phyloP scores from a whole-genome alignment of 2,113 vertebrate species.

The Crypturellus undulatus region DNA sequence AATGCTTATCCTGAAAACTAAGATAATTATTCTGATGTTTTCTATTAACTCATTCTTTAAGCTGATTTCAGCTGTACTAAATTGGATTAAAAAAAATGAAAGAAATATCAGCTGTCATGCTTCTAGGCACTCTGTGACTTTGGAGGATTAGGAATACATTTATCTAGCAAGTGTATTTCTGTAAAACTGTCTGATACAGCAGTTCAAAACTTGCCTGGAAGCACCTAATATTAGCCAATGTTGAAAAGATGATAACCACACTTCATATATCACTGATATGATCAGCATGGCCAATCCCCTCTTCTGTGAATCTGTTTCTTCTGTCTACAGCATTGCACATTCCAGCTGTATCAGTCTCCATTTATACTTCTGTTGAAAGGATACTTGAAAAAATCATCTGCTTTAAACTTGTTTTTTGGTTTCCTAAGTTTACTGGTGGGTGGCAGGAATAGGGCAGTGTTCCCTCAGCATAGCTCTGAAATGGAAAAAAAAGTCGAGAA shows the following conservation, averaged over 20 bases:
- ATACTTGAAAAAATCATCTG: background rate
- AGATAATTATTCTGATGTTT: slow-evolving; percentile 14
- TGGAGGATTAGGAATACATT: background rate
- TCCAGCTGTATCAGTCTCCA: background rate
- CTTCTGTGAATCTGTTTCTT: background rate
- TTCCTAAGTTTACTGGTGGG: background rate
- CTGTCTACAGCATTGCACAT: background rate
- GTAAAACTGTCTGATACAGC: background rate
- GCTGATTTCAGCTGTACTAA: background rate
- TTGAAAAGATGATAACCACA: background rate
- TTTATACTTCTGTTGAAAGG: background rate
- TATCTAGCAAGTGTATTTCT: background rate
- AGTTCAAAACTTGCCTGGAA: background rate
- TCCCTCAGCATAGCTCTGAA: background rate
- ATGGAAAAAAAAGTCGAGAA: background rate
- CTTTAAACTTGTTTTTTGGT: background rate
- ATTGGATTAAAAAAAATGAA: background rate
- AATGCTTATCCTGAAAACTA: background rate
- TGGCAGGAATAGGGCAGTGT: background rate
- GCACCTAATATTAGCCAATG: background rate
- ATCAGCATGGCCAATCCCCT: background rate
- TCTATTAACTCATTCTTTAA: slow-evolving; percentile 9
- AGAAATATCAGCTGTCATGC: background rate
- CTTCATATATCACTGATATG: background rate
- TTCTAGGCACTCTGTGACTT: background rate